phyloP scores from a whole-genome alignment of 2,113 vertebrate genomes.

The Equus quagga region DNA sequence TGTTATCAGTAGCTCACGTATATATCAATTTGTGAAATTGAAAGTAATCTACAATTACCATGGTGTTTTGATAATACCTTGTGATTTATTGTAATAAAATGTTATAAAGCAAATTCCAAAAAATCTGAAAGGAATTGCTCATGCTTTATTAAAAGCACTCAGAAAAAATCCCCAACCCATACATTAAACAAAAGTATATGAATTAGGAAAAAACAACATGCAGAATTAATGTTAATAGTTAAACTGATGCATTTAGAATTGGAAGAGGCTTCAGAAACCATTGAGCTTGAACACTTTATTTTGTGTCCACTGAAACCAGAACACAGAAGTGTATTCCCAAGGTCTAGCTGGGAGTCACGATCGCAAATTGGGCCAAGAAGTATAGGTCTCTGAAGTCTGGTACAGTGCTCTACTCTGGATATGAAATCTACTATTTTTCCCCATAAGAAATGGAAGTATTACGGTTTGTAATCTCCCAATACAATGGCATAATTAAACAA shows the following conservation, averaged over 20 bases:
- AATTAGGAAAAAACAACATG: background rate
- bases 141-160: background rate
- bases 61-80: background rate
- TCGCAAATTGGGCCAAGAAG: background rate
- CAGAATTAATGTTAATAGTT: background rate
- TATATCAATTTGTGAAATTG: background rate
- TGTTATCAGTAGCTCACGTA: background rate
- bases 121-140: background rate
- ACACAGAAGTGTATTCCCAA: background rate
- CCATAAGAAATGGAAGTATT: background rate
- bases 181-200: background rate
- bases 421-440: background rate
- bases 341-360: background rate
- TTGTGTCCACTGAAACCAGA: background rate
- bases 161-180: background rate
- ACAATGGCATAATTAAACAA: background rate
- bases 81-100: slow-evolving; percentile 3
- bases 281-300: background rate
- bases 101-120: background rate
- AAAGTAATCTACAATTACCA: background rate
- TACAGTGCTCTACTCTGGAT: background rate
- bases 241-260: background rate
- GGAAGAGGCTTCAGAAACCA: background rate
- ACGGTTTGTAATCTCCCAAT: background rate
- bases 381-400: background rate